A percentile compares a stretch with the other conserved stretches of the same genome.
Evolutionary conservation across 2,888 invertebrate genomes (phyloP).

Genomic region (Drosophila sordidula): DNA sequence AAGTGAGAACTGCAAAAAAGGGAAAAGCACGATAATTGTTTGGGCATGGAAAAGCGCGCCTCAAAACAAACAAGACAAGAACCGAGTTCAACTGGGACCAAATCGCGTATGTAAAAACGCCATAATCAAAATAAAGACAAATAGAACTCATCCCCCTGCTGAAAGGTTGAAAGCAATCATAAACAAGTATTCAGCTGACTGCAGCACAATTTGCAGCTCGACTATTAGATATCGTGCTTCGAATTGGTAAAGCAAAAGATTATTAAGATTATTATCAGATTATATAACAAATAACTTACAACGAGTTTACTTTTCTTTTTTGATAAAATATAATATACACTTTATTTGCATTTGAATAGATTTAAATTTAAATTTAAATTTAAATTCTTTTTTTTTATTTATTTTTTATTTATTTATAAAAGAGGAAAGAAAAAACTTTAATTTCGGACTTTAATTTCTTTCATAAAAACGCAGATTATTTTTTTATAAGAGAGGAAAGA

Average conservation of each 20-base stretch:
- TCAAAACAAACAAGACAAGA: slow-evolving; percentile 42
- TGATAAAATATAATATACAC: too few species aligned
- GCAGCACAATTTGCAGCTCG: neutral
- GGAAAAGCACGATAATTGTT: slow-evolving; percentile 38
- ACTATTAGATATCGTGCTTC: slow-evolving; percentile 9
- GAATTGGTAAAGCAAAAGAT: neutral
- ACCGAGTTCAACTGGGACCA: slow-evolving; percentile 4
- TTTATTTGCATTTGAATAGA: too few species aligned
- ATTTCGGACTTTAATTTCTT: too few species aligned
- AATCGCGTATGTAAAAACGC: slow-evolving; percentile 23
- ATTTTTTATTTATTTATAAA: too few species aligned
- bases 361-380: too few species aligned
- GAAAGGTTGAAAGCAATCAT: slow-evolving; percentile 18
- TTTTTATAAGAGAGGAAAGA: too few species aligned
- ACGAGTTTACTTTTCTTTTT: too few species aligned
- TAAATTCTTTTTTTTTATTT: too few species aligned
- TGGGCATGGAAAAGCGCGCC: slow-evolving; percentile 38
- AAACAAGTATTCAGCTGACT: slow-evolving; percentile 5
- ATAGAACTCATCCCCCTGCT: slow-evolving; percentile 12
- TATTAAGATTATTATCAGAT: too few species aligned
- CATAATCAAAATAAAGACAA: slow-evolving; percentile 56
- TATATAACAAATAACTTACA: too few species aligned
- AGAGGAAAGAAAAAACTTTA: too few species aligned
- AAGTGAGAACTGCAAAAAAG: slow-evolving; percentile 43
- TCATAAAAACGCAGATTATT: too few species aligned